Conservation (phyloP, 2,113 vertebrate species). For the Sturnus vulgaris region DNA sequence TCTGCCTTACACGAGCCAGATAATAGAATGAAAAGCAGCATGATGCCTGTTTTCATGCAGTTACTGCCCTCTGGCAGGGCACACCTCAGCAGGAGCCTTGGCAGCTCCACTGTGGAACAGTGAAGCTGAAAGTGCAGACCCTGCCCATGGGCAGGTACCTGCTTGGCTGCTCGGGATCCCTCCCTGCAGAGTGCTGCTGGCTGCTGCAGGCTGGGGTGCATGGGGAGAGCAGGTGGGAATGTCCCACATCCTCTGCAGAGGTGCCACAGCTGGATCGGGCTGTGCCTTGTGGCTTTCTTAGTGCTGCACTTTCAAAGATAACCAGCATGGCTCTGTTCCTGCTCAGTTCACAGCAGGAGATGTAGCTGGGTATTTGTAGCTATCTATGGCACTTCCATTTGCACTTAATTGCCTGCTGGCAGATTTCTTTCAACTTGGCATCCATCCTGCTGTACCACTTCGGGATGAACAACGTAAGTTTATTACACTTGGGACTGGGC, state of each 20-base stretch:
- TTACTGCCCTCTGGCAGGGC: neutral
- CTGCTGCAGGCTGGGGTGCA: fast-evolving
- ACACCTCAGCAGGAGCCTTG: neutral
- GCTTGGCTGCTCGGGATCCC: neutral
- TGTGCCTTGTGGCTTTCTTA: neutral
- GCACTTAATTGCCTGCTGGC: neutral
- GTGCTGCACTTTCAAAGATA: neutral
- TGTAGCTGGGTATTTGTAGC: neutral
- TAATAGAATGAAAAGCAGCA: neutral
- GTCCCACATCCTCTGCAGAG: neutral
- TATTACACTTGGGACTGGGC: neutral
- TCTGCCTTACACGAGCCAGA: neutral
- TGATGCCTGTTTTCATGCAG: neutral
- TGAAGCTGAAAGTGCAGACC: neutral
- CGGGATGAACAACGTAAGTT: neutral
- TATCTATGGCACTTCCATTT: neutral
- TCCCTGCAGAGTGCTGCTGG: fast-evolving
- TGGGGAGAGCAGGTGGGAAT: neutral
- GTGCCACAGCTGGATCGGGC: neutral
- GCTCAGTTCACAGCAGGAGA: neutral
- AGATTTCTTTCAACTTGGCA: neutral
- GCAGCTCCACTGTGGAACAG: neutral
- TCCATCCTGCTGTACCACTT: neutral
- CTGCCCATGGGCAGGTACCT: fast-evolving
- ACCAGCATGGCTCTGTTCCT: neutral